phyloP scores from a whole-genome alignment of 2,888 invertebrate species.

The Acanthosepion pharaonis region DNA sequence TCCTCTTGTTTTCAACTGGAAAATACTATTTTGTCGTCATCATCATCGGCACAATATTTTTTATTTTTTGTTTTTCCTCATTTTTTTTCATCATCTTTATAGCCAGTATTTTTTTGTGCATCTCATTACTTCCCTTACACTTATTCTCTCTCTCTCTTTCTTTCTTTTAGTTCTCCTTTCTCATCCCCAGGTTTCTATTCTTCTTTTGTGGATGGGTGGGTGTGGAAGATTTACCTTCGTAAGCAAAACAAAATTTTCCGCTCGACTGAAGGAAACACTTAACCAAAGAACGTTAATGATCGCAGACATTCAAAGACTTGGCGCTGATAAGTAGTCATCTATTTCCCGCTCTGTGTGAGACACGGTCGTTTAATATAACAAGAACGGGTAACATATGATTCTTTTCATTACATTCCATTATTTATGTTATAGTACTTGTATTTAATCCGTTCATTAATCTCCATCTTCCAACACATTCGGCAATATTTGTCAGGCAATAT shows the following conservation, averaged over 20 bases:
- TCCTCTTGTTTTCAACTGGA: too few relatives aligned
- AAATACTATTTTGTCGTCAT: too few relatives aligned
- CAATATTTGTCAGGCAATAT: background rate
- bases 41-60: too few relatives aligned
- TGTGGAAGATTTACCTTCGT: background rate
- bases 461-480: background rate
- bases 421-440: background rate
- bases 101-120: too few relatives aligned
- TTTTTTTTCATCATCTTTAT: too few relatives aligned
- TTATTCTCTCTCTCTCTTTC: too few relatives aligned
- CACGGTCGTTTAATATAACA: background rate
- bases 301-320: background rate
- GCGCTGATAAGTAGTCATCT: background rate
- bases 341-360: background rate
- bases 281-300: background rate
- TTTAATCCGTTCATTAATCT: background rate
- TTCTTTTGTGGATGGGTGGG: too few relatives aligned
- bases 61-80: too few relatives aligned
- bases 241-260: background rate
- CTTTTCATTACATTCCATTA: background rate
- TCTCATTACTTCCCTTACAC: too few relatives aligned
- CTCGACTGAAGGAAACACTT: background rate
- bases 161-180: too few relatives aligned
- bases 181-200: too few relatives aligned
- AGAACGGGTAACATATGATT: background rate